Conservation (phyloP, 2,113 vertebrate species). For the Eonycteris spelaea region DNA sequence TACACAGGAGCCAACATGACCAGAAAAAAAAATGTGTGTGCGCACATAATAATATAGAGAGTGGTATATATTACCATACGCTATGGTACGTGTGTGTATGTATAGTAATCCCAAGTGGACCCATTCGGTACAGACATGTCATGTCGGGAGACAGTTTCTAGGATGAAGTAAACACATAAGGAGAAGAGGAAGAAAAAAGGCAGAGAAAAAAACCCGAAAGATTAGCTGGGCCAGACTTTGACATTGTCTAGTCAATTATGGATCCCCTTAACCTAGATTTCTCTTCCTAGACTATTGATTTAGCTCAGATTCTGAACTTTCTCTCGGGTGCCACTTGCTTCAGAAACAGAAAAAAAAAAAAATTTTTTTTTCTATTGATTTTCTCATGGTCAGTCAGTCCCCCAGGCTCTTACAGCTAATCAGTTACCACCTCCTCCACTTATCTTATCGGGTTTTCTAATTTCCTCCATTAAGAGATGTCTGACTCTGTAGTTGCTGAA, state of each 20-base stretch:
- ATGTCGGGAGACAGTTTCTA: not conserved
- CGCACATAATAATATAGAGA: not conserved
- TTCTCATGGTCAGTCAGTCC: slow-evolving; percentile 46
- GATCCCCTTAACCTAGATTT: not conserved
- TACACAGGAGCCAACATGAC: not conserved
- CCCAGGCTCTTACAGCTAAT: slow-evolving; percentile 37
- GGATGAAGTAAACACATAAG: not conserved
- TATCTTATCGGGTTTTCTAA: slow-evolving; percentile 82
- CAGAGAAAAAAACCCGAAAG: not conserved
- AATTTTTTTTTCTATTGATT: slow-evolving; percentile 45
- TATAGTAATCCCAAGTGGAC: not conserved
- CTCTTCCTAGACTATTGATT: slow-evolving; percentile 31
- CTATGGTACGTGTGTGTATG: not conserved
- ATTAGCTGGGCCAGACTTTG: not conserved
- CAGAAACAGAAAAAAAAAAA: not conserved
- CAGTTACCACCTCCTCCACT: slow-evolving; percentile 59
- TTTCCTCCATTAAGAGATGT: slow-evolving; percentile 84
- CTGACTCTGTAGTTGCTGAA: slow-evolving; percentile 76
- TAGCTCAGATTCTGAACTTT: not conserved
- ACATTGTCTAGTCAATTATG: not conserved
- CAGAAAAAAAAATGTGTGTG: not conserved
- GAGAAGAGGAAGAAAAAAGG: not conserved
- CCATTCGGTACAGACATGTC: not conserved
- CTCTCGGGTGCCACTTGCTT: not conserved
- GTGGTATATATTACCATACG: no score